A percentile compares a stretch with the other conserved stretches of the same genome.
Evolutionary conservation across 2,113 vertebrate species (phyloP).

Genomic region (Corythornis madagascariensis): DNA sequence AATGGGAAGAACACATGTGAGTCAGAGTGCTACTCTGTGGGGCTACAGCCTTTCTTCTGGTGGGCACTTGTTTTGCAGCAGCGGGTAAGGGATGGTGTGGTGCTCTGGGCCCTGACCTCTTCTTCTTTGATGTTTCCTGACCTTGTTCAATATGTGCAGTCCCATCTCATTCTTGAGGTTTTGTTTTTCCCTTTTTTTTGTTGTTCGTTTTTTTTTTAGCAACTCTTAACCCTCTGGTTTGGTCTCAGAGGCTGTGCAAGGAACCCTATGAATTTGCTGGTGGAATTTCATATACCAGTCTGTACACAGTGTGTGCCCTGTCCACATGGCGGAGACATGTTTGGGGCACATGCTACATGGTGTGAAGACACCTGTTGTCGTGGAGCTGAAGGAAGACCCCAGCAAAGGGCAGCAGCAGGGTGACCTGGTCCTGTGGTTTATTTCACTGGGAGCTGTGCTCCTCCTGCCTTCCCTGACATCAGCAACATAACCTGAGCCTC

Average conservation of each 20-base stretch:
- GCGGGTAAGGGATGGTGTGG: too few relatives aligned
- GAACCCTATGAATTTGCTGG: background rate
- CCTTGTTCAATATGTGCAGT: too few relatives aligned
- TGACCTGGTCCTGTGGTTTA: background rate
- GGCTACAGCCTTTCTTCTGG: too few relatives aligned
- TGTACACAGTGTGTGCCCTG: background rate
- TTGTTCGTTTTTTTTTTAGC: background rate
- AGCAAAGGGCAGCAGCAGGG: background rate
- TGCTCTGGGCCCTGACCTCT: too few relatives aligned
- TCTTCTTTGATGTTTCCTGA: too few relatives aligned
- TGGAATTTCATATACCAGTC: rapidly evolving
- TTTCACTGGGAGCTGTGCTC: background rate
- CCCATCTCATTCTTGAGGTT: background rate
- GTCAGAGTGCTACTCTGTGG: too few relatives aligned
- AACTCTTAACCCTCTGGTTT: background rate
- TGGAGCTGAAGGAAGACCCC: background rate
- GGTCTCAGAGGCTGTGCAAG: rapidly evolving
- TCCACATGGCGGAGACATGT: rapidly evolving
- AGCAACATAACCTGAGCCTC: background rate
- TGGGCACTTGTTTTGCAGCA: too few relatives aligned
- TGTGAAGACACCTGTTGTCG: rapidly evolving
- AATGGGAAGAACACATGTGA: too few relatives aligned
- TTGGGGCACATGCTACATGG: rapidly evolving
- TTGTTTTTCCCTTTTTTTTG: background rate
- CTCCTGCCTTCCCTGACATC: background rate